These are phyloP conservation scores for Nixonia krombeini DNA, from an alignment of 1,140 invertebrate species.

Conservation along the genomic window DNA sequence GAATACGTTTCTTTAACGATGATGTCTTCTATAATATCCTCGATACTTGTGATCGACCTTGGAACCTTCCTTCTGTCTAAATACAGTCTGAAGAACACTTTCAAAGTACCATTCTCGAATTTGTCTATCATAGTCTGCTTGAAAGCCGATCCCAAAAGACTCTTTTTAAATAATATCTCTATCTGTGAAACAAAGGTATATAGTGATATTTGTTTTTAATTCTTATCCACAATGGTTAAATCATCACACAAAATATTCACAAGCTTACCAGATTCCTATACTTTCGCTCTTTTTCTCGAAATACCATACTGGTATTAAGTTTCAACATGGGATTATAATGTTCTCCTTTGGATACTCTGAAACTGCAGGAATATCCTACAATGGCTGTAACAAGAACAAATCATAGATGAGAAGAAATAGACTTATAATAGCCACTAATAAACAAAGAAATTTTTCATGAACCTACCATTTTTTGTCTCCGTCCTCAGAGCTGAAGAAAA, in stretches of 20 bases:
- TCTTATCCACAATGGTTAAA: not conserved
- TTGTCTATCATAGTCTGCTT: slow-evolving; percentile 77
- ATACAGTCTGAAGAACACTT: slow-evolving; percentile 82
- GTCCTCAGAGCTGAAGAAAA: slow-evolving; percentile 67
- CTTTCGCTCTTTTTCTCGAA: slow-evolving; percentile 74
- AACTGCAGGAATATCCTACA: slow-evolving; percentile 78
- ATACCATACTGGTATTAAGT: slow-evolving; percentile 71
- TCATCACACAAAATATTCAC: not conserved
- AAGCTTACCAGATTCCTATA: slow-evolving; percentile 75
- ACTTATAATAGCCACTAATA: not conserved
- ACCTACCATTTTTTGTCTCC: slow-evolving; percentile 69
- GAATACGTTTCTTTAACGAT: slow-evolving; percentile 78
- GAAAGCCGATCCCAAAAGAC: slow-evolving; percentile 75
- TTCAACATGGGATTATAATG: slow-evolving; percentile 75
- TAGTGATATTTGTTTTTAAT: slow-evolving; percentile 5
- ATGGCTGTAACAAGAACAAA: slow-evolving; percentile 74
- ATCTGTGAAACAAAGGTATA: slow-evolving; percentile 61
- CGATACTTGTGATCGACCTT: slow-evolving; percentile 76
- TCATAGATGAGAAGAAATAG: not conserved
- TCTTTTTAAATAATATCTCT: slow-evolving; percentile 67
- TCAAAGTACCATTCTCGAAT: slow-evolving; percentile 79
- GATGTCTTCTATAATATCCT: slow-evolving; percentile 78
- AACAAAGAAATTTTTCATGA: slow-evolving; percentile 3
- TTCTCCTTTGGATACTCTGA: slow-evolving; percentile 78
- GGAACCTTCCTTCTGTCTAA: slow-evolving; percentile 83